These are phyloP conservation scores for Orycteropus afer DNA, from an alignment of 2,113 vertebrate species.

Conservation along the genomic window DNA sequence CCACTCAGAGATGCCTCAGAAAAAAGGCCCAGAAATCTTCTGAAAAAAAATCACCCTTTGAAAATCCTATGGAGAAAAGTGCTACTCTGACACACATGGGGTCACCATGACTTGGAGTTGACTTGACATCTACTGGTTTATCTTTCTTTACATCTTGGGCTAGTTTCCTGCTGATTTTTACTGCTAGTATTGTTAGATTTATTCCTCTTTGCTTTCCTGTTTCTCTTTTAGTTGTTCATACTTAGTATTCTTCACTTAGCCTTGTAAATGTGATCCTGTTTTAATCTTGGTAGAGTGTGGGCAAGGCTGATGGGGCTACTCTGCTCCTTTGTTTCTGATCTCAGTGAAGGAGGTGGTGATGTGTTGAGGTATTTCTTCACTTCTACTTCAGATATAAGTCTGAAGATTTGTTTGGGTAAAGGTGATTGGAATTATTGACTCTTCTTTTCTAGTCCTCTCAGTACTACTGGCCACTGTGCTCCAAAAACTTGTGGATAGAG, in stretches of 20 bases:
- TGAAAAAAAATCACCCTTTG: too few relatives aligned
- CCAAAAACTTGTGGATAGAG: background rate
- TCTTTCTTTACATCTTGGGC: background rate
- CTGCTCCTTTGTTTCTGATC: background rate
- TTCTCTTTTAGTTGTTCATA: background rate
- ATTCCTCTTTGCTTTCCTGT: background rate
- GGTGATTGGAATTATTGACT: too few relatives aligned
- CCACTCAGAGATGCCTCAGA: too few relatives aligned
- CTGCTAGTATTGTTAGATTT: background rate
- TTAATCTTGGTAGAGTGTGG: background rate
- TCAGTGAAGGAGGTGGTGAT: background rate
- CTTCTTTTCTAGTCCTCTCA: background rate
- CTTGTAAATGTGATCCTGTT: background rate
- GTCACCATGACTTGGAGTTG: too few relatives aligned
- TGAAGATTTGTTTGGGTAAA: background rate
- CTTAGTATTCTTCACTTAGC: background rate
- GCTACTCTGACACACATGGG: too few relatives aligned
- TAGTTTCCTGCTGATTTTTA: background rate
- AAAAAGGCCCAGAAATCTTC: too few relatives aligned
- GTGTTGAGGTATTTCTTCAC: background rate
- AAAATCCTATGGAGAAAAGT: too few relatives aligned
- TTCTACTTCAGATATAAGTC: background rate
- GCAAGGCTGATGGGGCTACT: accelerated
- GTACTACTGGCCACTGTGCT: background rate
- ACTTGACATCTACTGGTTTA: too few relatives aligned